Evolutionary conservation across 2,797 vertebrate species (phyloP).

Genomic region (Liparis tanakae): DNA sequence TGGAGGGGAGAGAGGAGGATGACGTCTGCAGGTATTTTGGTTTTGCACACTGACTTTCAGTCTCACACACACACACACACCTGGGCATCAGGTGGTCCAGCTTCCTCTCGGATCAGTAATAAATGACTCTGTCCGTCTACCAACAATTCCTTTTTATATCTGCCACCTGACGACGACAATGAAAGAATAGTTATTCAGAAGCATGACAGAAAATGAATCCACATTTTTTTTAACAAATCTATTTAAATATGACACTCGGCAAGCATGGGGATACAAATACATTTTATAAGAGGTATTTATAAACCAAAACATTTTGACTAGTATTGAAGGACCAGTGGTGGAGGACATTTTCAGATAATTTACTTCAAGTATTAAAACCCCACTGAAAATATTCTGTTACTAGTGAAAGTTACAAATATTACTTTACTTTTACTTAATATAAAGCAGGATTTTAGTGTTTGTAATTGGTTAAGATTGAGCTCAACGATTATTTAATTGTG

Average conservation of each 20-base stretch:
- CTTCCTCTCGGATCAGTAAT: constrained; percentile 93
- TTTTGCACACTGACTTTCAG: constrained; percentile 2
- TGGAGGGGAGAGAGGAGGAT: constrained; percentile 58
- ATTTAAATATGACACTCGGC: neutral
- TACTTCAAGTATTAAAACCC: neutral
- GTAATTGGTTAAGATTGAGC: neutral
- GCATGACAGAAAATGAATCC: neutral
- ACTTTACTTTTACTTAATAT: neutral
- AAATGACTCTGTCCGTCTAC: constrained; percentile 94
- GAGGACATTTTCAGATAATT: neutral
- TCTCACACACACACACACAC: constrained; percentile 71
- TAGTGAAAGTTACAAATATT: neutral
- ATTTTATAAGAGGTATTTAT: neutral
- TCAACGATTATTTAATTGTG: neutral
- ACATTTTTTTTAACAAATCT: constrained; percentile 2
- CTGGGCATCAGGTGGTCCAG: constrained; percentile 90
- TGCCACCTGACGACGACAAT: constrained; percentile 82
- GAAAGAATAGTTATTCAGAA: constrained; percentile 32
- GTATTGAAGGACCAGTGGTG: neutral
- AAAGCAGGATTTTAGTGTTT: neutral
- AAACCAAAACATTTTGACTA: neutral
- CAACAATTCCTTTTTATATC: constrained; percentile 94
- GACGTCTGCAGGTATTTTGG: neutral
- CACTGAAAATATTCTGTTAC: neutral
- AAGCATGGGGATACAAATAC: neutral